These are phyloP conservation scores for Paracentrotus lividus DNA, from an alignment of 53 echinoderm and acorn worm genomes.

Conservation along the genomic window DNA sequence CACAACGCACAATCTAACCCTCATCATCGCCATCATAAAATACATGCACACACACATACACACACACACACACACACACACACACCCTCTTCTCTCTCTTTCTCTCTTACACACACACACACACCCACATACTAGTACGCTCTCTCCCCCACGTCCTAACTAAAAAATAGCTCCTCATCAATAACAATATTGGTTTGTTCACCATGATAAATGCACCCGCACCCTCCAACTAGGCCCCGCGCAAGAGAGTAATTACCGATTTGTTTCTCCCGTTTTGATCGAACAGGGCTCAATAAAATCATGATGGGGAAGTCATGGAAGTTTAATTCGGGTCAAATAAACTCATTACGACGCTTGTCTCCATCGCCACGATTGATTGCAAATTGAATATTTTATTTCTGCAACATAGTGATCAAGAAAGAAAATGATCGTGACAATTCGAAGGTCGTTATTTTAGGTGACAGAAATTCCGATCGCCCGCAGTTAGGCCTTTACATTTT, in stretches of 20 bases:
- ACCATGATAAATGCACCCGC: not conserved
- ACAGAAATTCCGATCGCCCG: not conserved
- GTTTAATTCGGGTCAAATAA: slow-evolving; percentile 1
- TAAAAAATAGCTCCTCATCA: too few species aligned
- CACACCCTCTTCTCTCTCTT: not conserved
- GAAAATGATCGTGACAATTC: not conserved
- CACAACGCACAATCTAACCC: too few species aligned
- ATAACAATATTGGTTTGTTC: too few species aligned
- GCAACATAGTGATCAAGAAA: not conserved
- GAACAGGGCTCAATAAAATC: not conserved
- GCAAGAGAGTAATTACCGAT: not conserved
- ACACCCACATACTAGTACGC: too few species aligned
- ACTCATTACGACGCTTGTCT: not conserved
- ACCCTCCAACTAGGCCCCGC: not conserved
- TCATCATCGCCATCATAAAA: too few species aligned
- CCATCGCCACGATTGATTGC: not conserved
- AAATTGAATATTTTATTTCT: slow-evolving; percentile 4
- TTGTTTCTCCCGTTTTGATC: not conserved
- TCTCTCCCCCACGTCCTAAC: too few species aligned
- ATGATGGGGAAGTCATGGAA: not conserved
- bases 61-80: not conserved
- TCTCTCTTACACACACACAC: not conserved
- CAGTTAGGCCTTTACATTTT: not conserved
- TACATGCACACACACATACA: too few species aligned
- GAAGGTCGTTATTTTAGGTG: not conserved